Percentiles rank a stretch among this genome's conserved stretches.
Evolutionary conservation across 2,888 invertebrate species (phyloP).

Genomic region (Andrena marginata): DNA sequence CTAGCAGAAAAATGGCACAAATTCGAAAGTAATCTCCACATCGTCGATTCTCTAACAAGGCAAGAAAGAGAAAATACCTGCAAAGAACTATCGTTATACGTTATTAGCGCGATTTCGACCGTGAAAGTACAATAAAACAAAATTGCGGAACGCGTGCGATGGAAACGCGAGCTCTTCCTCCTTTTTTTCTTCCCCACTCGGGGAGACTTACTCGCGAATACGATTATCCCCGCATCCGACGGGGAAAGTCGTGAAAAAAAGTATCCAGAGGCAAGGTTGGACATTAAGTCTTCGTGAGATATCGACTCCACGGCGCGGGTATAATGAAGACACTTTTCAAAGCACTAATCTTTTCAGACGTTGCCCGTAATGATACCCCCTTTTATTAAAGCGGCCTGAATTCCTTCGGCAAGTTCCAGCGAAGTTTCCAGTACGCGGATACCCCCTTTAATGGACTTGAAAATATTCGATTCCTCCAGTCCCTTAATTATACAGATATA

Average conservation of each 20-base stretch:
- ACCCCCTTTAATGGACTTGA: constrained; percentile 24
- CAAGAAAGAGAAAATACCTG: neutral
- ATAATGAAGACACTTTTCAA: constrained; percentile 55
- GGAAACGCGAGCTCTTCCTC: constrained; percentile 27
- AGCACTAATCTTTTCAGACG: constrained; percentile 42
- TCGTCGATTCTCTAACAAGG: neutral
- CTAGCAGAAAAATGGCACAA: neutral
- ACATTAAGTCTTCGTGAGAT: constrained; percentile 36
- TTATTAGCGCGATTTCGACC: constrained; percentile 28
- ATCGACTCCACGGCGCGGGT: constrained; percentile 34
- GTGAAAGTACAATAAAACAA: constrained; percentile 34
- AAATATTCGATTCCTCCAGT: constrained; percentile 48
- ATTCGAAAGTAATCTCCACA: neutral
- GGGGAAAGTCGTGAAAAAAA: constrained; percentile 18
- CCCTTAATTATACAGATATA: constrained; percentile 45
- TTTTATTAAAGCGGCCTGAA: constrained; percentile 47
- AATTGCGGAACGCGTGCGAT: constrained; percentile 9
- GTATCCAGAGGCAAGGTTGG: constrained; percentile 13
- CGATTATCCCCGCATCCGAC: constrained; percentile 26
- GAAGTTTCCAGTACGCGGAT: constrained; percentile 17
- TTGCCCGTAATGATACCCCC: constrained; percentile 32
- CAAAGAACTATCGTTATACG: constrained; percentile 1
- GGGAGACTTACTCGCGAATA: neutral
- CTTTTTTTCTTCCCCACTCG: neutral
- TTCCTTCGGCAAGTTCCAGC: constrained; percentile 36